Evolutionary conservation across 2,888 invertebrate genomes (phyloP), one percentile per base, ranked within the genome.

Genomic region (Brenthis daphne): DNA sequence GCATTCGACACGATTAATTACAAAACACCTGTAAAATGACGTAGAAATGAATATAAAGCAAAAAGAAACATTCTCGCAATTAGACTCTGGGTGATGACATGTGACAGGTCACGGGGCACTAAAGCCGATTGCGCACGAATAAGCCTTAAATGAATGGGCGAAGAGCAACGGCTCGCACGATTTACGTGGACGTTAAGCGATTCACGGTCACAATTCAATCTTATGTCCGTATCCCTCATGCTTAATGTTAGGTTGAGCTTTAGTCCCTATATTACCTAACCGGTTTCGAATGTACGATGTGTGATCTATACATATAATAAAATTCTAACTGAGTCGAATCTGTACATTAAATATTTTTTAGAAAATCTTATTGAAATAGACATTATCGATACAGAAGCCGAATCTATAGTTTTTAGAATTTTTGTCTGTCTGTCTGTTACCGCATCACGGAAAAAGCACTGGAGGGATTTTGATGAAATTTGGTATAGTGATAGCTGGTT

Each of bases 101-200:
- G 71, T 72, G 73, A 71, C 69, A 69, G 72, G 67, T 68, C 71
- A 70, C 63, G 61, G 57, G 57, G 67, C 67, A 65, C 20, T 67
- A 73, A 69, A 71, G 64, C 73, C 74, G 73, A 75, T 76, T 77
- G 51, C 74, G 73, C 65, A 67, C 72, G 74, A 73, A 73, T 77
- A 75, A 77, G 74, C 77, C 70, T 54, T 63, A 70, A 75, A 75
- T 74, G 75, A 73, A 77, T 76, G 75, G 74, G 65, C 74, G 71
- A 75, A 75, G 75, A 77, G 76, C 74, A 73, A 73, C 77, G 72
- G 67, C 70, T 68, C 67, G 72, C 69, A 68, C 75, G 69, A 77
- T 77, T 75, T 75, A 76, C 74, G 76, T 72, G 73, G 75, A 75
- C 75, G 75, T 74, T 73, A 74, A 75, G 75, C 76, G 73, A 76